phyloP scores from a whole-genome alignment of 2,113 vertebrate genomes.

The Girardinichthys multiradiatus region DNA sequence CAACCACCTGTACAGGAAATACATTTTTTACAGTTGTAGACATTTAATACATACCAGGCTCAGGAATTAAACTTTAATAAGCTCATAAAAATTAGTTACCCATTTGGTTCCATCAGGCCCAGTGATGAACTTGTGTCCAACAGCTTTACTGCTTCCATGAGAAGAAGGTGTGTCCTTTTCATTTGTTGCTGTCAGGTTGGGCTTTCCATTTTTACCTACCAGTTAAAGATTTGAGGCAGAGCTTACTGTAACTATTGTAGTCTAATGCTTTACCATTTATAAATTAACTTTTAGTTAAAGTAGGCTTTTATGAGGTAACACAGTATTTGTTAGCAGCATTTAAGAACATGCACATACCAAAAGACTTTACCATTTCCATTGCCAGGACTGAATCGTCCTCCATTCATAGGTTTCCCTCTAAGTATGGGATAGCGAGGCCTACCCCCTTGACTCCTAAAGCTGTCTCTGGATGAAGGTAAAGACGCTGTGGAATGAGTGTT shows the following conservation, averaged over 20 bases:
- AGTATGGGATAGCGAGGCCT: conserved; percentile 61
- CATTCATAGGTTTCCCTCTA: conserved; percentile 67
- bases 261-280: neutral
- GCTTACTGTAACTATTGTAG: neutral
- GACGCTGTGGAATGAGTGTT: conserved; percentile 53
- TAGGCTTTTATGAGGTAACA: neutral
- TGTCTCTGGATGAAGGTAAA: conserved; percentile 46
- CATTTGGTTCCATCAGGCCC: conserved; percentile 96
- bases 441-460: conserved; percentile 48
- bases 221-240: conserved; percentile 19
- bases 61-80: neutral
- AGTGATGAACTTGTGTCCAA: conserved; percentile 89
- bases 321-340: neutral
- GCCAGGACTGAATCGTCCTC: conserved; percentile 62
- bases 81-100: conserved; percentile 79
- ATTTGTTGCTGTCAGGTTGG: conserved; percentile 85
- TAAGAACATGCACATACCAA: conserved; percentile 25
- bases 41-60: conserved; percentile 1
- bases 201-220: conserved; percentile 87
- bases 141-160: conserved; percentile 79
- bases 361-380: conserved; percentile 74
- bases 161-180: conserved; percentile 80
- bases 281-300: conserved; percentile 3
- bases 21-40: neutral
- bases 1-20: conserved; percentile 84